Base-by-base conservation (phyloP, 2,888 invertebrate species). In the Stenodema calcarata region DNA sequence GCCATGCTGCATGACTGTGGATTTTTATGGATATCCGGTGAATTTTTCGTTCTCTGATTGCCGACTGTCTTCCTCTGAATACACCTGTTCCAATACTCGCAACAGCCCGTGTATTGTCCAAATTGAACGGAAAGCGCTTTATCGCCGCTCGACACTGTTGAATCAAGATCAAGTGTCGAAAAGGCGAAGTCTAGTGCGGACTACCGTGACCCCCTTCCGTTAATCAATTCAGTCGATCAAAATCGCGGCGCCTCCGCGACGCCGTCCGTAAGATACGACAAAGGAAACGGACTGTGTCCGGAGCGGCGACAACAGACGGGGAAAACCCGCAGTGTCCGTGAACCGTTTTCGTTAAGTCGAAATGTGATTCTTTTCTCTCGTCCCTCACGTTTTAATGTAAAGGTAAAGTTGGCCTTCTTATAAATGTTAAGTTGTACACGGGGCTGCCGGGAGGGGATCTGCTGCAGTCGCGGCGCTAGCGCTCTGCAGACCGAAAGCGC, bases 141-240 rank as follows among this genome's bases (percentile, higher is more conserved):
- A 62, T 62, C 27, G 62, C 23, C 27, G 23, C 62, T 23, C 62
- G 62, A 62, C 62, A 27, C 62, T 62, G 62, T 62, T 62, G 62
- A 62, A 62, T 62, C 62, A 23, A 18, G 50, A 50, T 50, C 50
- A 50, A 50, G 50, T 50, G n/a, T 14, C 50, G 62, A 62, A 62
- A 62, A 62, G 62, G 50, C 16, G n/a, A n/a, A 50, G 50, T 62
- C 62, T 62, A 62, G 62, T 62, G 62, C 62, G 62, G 62, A 23
- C 9, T 23, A 62, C 18, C 62, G 73, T 73, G 73, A 73, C 73
- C 73, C 73, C 73, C 35, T 73, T 73, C 73, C 73, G 73, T 73
- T 73, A 73, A 73, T 73, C 73, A 73, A 73, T 73, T 73, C 73
- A 73, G 73, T 73, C 73, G 73, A 73, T 73, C 73, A 73, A 73